phyloP scores from a whole-genome alignment of 2,113 vertebrate genomes.

The Prinia subflava region DNA sequence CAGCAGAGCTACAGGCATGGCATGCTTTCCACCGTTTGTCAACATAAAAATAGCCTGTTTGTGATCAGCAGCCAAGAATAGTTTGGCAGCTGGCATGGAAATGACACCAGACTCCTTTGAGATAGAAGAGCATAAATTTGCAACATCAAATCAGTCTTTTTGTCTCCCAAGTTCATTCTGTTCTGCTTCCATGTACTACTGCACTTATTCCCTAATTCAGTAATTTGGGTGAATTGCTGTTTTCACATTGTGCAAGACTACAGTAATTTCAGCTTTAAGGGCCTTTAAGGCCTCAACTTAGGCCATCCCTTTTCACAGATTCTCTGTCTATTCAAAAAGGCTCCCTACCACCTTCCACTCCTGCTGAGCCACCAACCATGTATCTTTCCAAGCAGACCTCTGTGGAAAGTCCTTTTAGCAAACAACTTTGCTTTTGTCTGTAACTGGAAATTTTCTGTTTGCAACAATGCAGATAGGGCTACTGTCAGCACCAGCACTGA shows the following conservation, averaged over 20 bases:
- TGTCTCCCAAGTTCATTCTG: background rate
- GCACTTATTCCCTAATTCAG: background rate
- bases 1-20: background rate
- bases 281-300: background rate
- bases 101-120: constrained; percentile 5
- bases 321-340: background rate
- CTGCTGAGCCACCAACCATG: background rate
- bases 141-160: background rate
- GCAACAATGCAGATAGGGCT: background rate
- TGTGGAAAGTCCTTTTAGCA: background rate
- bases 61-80: constrained; percentile 48
- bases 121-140: background rate
- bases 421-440: background rate
- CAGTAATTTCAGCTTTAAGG: background rate
- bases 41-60: constrained; percentile 53
- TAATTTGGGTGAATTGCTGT: background rate
- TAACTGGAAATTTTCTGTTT: background rate
- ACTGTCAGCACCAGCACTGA: background rate
- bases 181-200: background rate
- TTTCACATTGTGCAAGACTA: background rate
- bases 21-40: constrained; percentile 40
- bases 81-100: constrained; percentile 21
- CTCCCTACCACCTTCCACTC: background rate
- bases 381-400: background rate
- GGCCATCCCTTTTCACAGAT: background rate